Conservation (phyloP, 1,140 invertebrate species). For the Drosophila melanica region DNA sequence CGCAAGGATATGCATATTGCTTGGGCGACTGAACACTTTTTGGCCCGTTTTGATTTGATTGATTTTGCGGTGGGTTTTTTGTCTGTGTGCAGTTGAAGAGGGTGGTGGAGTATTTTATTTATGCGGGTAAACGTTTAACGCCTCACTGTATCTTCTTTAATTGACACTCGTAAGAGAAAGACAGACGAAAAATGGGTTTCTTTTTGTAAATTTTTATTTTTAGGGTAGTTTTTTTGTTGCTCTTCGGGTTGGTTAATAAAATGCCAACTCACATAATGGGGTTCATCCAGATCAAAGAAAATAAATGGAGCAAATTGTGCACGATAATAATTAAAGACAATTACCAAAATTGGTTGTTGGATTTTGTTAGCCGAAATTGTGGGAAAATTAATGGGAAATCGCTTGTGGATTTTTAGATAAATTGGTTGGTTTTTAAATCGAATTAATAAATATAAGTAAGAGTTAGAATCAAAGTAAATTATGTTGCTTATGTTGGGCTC, state of each 20-base stretch:
- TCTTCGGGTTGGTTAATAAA: constrained; percentile 7
- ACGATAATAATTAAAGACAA: background rate
- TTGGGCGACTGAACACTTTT: constrained; percentile 27
- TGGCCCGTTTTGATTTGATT: constrained; percentile 46
- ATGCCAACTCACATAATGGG: constrained; percentile 1
- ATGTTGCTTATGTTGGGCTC: too few relatives aligned
- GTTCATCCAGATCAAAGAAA: constrained; percentile 14
- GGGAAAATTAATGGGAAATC: background rate
- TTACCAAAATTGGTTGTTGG: constrained; percentile 3
- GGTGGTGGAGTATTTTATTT: constrained; percentile 44
- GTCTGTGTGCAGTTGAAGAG: background rate
- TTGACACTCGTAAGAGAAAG: constrained; percentile 13
- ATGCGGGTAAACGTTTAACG: constrained; percentile 68
- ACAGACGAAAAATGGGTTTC: background rate
- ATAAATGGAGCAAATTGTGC: background rate
- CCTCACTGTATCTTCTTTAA: constrained; percentile 32
- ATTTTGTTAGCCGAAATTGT: background rate
- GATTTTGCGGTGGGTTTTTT: constrained; percentile 39
- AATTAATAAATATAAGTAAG: background rate
- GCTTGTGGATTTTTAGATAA: background rate
- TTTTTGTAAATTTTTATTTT: background rate
- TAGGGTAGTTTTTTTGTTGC: background rate
- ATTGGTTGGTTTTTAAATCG: background rate
- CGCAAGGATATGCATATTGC: background rate
- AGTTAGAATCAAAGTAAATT: background rate